These are phyloP conservation scores for Dipodomys merriami DNA, from an alignment of 2,113 vertebrate species.

Conservation along the genomic window DNA sequence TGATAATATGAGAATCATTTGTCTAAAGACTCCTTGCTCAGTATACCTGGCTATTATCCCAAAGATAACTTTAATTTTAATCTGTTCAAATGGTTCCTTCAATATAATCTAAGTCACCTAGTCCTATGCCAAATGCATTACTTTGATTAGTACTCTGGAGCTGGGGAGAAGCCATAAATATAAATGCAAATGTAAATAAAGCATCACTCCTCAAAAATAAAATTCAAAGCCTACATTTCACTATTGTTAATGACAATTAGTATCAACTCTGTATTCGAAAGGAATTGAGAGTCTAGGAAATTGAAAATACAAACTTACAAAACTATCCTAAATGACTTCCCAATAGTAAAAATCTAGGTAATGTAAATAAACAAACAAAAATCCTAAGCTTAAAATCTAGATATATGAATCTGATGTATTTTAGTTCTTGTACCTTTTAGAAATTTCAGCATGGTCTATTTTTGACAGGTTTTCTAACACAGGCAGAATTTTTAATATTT, in stretches of 20 bases:
- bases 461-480: slow-evolving; percentile 12
- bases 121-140: background rate
- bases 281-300: background rate
- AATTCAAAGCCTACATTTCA: background rate
- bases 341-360: background rate
- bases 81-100: background rate
- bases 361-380: background rate
- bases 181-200: background rate
- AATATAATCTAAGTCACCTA: background rate
- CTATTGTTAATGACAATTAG: background rate
- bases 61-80: background rate
- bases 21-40: background rate
- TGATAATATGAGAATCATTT: background rate
- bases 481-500: slow-evolving; percentile 12
- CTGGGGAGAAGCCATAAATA: background rate
- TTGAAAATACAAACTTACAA: background rate
- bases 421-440: background rate
- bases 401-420: background rate
- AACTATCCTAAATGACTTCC: background rate
- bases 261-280: background rate
- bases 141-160: background rate
- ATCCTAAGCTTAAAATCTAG: background rate
- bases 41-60: background rate
- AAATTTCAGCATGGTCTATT: background rate
- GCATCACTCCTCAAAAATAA: background rate